Conservation (phyloP, 2,797 vertebrate genomes). For the Danio aesculapii region DNA sequence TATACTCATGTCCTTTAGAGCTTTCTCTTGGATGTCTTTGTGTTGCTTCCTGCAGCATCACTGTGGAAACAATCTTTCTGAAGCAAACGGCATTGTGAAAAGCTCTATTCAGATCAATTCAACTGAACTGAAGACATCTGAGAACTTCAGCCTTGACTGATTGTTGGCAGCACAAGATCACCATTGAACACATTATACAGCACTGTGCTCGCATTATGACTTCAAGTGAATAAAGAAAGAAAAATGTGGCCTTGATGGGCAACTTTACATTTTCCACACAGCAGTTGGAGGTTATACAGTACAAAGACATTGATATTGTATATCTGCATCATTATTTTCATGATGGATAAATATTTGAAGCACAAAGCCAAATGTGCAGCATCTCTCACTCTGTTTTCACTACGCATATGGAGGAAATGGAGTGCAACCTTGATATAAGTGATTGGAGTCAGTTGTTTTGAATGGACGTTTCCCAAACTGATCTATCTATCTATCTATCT, state of each 20-base stretch:
- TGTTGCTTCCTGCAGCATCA: too few species aligned
- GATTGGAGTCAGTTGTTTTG: too few species aligned
- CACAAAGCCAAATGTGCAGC: too few species aligned
- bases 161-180: not conserved
- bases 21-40: too few species aligned
- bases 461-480: too few species aligned
- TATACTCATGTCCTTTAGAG: too few species aligned
- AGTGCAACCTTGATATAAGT: too few species aligned
- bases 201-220: not conserved
- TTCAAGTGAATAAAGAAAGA: too few species aligned
- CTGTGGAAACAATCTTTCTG: not conserved
- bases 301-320: slow-evolving; percentile 14
- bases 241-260: slow-evolving; percentile 20
- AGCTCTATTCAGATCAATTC: slow-evolving; percentile 3
- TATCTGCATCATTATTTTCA: slow-evolving; percentile 1
- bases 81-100: not conserved
- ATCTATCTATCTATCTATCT: too few species aligned
- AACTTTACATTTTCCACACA: not conserved
- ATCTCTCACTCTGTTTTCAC: too few species aligned
- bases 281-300: slow-evolving; percentile 6
- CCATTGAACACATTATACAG: slow-evolving; percentile 14
- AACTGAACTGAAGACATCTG: not conserved
- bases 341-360: too few species aligned
- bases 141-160: not conserved
- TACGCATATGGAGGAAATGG: too few species aligned